Evolutionary conservation across 2,888 invertebrate genomes (phyloP).

Genomic region (Pristionchus entomophagus): DNA sequence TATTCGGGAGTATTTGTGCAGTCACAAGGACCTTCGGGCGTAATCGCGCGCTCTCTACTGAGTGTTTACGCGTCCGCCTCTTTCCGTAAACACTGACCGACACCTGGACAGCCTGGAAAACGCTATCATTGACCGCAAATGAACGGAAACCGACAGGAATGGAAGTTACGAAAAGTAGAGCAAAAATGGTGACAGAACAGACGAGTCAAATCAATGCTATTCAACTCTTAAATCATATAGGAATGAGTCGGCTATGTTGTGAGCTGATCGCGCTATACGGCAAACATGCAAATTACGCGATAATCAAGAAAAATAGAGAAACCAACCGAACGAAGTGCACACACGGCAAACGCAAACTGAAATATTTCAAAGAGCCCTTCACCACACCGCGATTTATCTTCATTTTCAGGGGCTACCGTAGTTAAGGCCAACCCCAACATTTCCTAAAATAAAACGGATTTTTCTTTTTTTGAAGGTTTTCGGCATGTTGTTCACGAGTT

Average conservation of each 20-base stretch:
- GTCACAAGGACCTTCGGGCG: not conserved
- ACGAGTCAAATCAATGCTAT: too few relatives aligned
- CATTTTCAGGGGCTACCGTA: conserved; percentile 16
- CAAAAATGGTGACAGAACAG: not conserved
- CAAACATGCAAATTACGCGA: not conserved
- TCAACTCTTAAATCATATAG: too few relatives aligned
- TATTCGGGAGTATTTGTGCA: not conserved
- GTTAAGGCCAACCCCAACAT: not conserved
- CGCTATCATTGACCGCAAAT: not conserved
- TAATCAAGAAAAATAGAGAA: not conserved
- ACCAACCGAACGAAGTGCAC: not conserved
- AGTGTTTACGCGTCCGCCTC: conserved; percentile 31
- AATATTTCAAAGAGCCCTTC: not conserved
- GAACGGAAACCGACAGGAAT: not conserved
- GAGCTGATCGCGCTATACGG: too few relatives aligned
- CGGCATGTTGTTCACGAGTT: conserved; percentile 55
- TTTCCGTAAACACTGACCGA: conserved; percentile 1
- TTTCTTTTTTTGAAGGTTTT: conserved; percentile 14
- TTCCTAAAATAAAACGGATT: not conserved
- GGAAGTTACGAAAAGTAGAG: not conserved
- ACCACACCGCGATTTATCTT: conserved; percentile 36
- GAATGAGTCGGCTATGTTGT: not conserved
- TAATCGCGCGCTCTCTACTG: conserved; percentile 33
- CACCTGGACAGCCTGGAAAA: not conserved
- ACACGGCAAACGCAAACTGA: not conserved